phyloP scores from a whole-genome alignment of 2,888 invertebrate genomes.

The Synergus gifuensis region DNA sequence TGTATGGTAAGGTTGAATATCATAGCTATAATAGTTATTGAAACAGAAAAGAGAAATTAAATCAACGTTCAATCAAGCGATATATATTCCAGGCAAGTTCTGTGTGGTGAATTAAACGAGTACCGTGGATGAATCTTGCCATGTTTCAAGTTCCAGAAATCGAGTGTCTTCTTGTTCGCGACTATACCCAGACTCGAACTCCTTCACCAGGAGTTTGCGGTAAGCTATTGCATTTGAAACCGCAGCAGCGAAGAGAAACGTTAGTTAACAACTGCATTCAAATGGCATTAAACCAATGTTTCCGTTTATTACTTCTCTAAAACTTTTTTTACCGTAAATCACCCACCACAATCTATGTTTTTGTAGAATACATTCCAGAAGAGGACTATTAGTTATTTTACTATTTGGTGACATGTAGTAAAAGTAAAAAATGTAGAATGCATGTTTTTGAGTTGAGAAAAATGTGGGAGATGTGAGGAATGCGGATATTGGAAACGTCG shows the following conservation, averaged over 20 bases:
- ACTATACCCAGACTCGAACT: constrained; percentile 34
- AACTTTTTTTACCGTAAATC: neutral
- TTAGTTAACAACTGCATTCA: constrained; percentile 13
- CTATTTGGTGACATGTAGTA: neutral
- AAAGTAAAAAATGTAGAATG: neutral
- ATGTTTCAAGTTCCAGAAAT: neutral
- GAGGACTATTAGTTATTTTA: too few relatives aligned
- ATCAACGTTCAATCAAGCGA: constrained; percentile 1
- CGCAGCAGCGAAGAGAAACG: constrained; percentile 29
- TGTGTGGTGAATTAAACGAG: neutral
- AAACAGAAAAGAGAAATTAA: too few relatives aligned
- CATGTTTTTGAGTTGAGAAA: neutral
- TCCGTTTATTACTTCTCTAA: neutral
- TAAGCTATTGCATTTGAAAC: constrained; percentile 11
- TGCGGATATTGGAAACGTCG: neutral
- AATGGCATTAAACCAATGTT: neutral
- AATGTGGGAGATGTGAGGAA: constrained; percentile 12
- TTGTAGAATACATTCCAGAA: too few relatives aligned
- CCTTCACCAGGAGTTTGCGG: constrained; percentile 4
- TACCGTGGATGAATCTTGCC: neutral
- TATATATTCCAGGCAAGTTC: neutral
- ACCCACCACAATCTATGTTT: neutral
- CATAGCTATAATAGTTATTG: too few relatives aligned
- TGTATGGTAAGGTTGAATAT: too few relatives aligned
- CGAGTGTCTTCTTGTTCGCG: constrained; percentile 24